Evolutionary conservation across 2,797 vertebrate species (phyloP).

Genomic region (Antrozous pallidus): DNA sequence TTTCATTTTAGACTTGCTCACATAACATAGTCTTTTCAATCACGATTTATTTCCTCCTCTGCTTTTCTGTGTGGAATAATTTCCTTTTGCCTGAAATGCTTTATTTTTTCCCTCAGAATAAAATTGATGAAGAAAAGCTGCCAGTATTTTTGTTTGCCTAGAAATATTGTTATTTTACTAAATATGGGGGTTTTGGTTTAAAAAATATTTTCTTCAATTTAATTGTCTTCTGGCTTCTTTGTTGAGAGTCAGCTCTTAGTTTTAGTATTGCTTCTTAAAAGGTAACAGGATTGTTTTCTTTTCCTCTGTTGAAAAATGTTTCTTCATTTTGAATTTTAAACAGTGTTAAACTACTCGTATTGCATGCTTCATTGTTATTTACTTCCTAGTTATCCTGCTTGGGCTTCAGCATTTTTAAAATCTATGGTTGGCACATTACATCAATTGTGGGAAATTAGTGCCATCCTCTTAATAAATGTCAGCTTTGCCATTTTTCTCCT

Average conservation of each 20-base stretch:
- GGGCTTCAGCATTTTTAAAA: neutral
- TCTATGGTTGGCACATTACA: neutral
- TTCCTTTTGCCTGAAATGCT: neutral
- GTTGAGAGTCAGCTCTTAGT: neutral
- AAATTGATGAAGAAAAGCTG: neutral
- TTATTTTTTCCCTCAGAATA: neutral
- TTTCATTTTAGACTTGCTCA: neutral
- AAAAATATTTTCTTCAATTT: neutral
- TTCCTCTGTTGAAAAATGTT: neutral
- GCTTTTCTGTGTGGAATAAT: neutral
- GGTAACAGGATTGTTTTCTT: neutral
- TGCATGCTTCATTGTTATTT: neutral
- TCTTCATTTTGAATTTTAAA: conserved; percentile 17
- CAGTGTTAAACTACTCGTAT: neutral
- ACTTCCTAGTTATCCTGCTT: neutral
- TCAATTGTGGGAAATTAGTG: neutral
- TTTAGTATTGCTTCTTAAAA: neutral
- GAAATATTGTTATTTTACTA: neutral
- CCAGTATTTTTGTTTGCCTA: neutral
- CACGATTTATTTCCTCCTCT: neutral
- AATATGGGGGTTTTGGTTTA: neutral
- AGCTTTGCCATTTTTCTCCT: neutral
- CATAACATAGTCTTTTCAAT: neutral
- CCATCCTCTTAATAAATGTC: neutral
- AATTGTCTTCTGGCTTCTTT: neutral